These are phyloP conservation scores for Bombylius major DNA, from an alignment of 2,888 invertebrate genomes.

Conservation along the genomic window DNA sequence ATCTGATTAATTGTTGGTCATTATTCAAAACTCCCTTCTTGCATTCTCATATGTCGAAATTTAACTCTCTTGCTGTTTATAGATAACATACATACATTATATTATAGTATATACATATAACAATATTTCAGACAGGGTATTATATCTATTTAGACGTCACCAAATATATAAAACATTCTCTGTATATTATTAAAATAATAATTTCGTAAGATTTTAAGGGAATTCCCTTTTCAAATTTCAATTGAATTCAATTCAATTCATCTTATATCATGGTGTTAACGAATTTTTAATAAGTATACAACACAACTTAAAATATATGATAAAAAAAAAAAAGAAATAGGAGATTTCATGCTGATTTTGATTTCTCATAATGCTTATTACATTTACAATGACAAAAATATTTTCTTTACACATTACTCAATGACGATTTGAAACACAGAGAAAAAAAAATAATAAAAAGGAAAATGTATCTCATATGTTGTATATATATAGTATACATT, in stretches of 20 bases:
- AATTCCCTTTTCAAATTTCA: constrained; percentile 2
- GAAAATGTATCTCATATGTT: too few species aligned
- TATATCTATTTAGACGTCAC: constrained; percentile 1
- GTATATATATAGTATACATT: too few species aligned
- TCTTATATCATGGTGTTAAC: constrained; percentile 3
- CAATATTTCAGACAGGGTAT: neutral
- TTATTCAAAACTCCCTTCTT: constrained; percentile 16
- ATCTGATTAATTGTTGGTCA: constrained; percentile 21
- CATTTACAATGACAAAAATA: too few species aligned
- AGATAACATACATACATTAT: constrained; percentile 1
- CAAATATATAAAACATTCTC: neutral
- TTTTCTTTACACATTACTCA: too few species aligned
- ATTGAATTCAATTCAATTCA: neutral
- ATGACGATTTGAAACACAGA: too few species aligned
- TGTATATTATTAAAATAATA: too few species aligned
- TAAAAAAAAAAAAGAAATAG: neutral
- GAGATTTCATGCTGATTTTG: neutral
- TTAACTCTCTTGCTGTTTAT: neutral
- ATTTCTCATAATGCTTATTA: neutral
- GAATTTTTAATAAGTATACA: constrained; percentile 5
- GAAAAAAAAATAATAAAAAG: too few species aligned
- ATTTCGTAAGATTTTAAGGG: neutral
- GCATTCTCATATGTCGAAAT: neutral
- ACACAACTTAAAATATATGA: constrained; percentile 1
- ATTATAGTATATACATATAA: neutral